A percentile compares a stretch with the other conserved stretches of the same genome.
Conservation (phyloP, 30 jellyfish, hydroid and myxozoan genomes). For the Hydractinia echinata region DNA sequence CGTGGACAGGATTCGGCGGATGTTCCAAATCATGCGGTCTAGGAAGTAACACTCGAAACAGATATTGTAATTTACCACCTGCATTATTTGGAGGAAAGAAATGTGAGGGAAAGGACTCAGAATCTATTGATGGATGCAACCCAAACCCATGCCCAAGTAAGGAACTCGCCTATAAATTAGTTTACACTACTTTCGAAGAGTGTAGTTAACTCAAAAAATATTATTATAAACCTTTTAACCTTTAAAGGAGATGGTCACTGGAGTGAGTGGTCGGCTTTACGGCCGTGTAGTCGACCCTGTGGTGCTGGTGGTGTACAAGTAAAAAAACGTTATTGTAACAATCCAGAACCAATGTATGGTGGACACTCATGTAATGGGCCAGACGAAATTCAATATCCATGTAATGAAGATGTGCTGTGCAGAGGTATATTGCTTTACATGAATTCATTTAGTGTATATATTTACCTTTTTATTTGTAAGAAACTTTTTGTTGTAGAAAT, state of each 20-base stretch:
- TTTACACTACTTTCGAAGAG: background rate
- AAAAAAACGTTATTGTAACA: background rate
- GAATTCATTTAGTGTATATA: background rate
- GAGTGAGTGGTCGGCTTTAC: slow-evolving; percentile 2
- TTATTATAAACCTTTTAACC: background rate
- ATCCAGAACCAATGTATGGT: background rate
- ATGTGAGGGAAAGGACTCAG: background rate
- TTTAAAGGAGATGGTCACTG: background rate
- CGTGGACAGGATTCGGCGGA: background rate
- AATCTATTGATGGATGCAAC: background rate
- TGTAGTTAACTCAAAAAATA: background rate
- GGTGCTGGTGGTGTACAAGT: background rate
- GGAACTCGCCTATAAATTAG: background rate
- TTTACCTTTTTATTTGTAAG: background rate
- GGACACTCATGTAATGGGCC: background rate
- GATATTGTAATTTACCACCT: slow-evolving; percentile 4
- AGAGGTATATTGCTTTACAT: slow-evolving; percentile 26
- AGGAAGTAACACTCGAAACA: background rate
- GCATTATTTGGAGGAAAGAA: background rate
- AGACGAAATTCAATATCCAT: background rate
- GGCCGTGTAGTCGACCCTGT: background rate
- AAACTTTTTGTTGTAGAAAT: background rate
- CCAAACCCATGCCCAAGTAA: slow-evolving; percentile 18
- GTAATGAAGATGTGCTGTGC: slow-evolving; percentile 44
- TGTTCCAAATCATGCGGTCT: slow-evolving; percentile 2